These are phyloP conservation scores for Limanda limanda DNA, from an alignment of 2,113 vertebrate species.

Conservation along the genomic window DNA sequence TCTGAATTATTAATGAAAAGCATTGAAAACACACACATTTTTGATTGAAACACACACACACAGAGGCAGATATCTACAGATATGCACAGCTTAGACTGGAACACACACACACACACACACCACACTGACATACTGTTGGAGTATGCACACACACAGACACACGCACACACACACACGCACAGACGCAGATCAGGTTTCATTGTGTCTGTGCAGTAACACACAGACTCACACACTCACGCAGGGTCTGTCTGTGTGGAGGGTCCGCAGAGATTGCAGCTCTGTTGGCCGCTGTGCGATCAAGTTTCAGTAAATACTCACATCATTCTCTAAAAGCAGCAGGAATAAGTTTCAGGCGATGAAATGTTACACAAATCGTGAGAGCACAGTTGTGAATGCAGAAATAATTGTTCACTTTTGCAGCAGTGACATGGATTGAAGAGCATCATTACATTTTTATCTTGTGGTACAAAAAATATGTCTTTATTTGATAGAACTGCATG, in stretches of 20 bases:
- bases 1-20: neutral
- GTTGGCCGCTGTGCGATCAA: slow-evolving; percentile 35
- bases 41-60: neutral
- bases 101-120: slow-evolving; percentile 12
- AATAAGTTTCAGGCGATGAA: neutral
- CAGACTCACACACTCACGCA: slow-evolving; percentile 8
- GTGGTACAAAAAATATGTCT: neutral
- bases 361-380: neutral
- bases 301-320: slow-evolving; percentile 49
- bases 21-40: slow-evolving; percentile 6
- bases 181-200: slow-evolving; percentile 45
- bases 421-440: neutral
- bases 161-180: slow-evolving; percentile 19
- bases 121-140: no score
- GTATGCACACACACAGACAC: slow-evolving; percentile 4
- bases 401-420: neutral
- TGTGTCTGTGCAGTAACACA: slow-evolving; percentile 23
- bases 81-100: neutral
- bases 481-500: neutral
- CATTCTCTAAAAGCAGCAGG: neutral
- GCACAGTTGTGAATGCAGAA: neutral
- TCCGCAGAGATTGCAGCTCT: slow-evolving; percentile 47
- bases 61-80: neutral
- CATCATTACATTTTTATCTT: neutral
- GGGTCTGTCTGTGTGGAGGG: slow-evolving; percentile 8